Evolutionary conservation across 2,888 invertebrate genomes (phyloP), one percentile per base, ranked within the genome.

Genomic region (Lasius platythorax): DNA sequence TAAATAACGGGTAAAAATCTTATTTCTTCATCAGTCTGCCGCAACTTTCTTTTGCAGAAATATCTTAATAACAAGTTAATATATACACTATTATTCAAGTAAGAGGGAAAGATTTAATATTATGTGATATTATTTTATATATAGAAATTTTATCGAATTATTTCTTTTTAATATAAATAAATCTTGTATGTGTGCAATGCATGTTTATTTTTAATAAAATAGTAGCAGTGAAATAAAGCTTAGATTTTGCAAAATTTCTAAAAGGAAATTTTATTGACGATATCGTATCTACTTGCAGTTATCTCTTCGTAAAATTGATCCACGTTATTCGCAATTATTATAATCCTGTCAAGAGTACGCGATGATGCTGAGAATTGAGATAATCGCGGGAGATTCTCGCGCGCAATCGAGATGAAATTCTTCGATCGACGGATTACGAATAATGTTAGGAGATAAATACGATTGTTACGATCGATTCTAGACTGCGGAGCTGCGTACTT

Each of bases 391-490:
- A 11, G 53, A 67, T 64, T 4, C 15, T 67, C 33, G n/a, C 37
- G 33, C 28, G 53, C 8, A 37, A 53, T 9, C 37, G 28, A 72
- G 23, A 75, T 61, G 61, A 81, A 53, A 82, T 82, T 78, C 68
- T 79, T 78, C 56, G 46, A 33, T 72, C 40, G 67, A 64, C 61
- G 28, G 46, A 85, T 84, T 76, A 66, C 37, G 66, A 56, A 28
- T 28, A 28, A 46, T 33, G 9, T 33, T 66, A 15, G 28, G 18
- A 72, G 84, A 86, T 73, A 73, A 79, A 78, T 78, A 67, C 70
- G 73, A 85, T 84, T 68, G 75, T 85, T 86, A 68, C 83, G 58
- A 89, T 89, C 84, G 76, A 87, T 83, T 50, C 73, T 56, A 46
- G 64, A 56, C 75, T 37, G 74, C 73, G 85, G 64, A 73, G 46